Conservation (phyloP, 2,888 invertebrate genomes). For the Tetheella fluctuosa region DNA sequence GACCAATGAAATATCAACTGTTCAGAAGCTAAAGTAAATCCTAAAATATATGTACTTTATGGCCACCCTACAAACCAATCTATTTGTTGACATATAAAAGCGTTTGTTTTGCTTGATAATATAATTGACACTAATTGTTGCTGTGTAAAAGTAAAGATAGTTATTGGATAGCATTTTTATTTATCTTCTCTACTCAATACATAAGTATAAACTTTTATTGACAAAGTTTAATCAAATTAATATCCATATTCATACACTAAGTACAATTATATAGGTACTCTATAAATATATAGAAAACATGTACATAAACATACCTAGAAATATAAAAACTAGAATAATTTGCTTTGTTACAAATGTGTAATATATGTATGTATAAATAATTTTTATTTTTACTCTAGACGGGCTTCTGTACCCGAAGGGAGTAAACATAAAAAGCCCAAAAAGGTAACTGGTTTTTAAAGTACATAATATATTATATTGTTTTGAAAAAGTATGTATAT, state of each 20-base stretch:
- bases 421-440: no score
- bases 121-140: slow-evolving; percentile 5
- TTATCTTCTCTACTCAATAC: neutral
- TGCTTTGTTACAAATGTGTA: neutral
- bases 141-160: slow-evolving; percentile 4
- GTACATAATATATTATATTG: no score
- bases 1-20: no score
- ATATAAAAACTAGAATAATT: neutral
- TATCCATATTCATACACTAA: no score
- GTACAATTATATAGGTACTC: no score
- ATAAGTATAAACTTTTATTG: neutral
- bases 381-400: no score
- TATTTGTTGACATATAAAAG: neutral
- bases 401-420: no score
- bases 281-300: no score
- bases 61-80: neutral
- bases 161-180: neutral
- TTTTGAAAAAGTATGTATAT: no score
- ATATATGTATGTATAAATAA: neutral
- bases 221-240: neutral
- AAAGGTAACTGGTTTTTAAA: no score
- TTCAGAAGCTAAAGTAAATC: no score
- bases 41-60: neutral
- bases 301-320: no score
- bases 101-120: neutral